Evolutionary conservation across 2,113 vertebrate species (phyloP).

Genomic region (Odocoileus hemionus): DNA sequence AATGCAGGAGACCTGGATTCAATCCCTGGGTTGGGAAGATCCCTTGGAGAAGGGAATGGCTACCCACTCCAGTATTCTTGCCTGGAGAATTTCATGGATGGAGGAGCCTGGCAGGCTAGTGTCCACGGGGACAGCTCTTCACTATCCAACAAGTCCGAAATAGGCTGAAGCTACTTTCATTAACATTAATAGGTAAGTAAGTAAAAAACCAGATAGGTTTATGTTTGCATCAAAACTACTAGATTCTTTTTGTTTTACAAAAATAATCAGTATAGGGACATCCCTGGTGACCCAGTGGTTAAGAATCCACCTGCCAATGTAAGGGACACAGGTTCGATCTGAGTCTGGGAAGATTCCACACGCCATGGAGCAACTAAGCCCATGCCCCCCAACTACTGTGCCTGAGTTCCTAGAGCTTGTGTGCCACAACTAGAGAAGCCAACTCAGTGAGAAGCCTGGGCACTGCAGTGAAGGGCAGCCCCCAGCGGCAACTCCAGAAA

Average conservation of each 20-base stretch:
- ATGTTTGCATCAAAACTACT: background rate
- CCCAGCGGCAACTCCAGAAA: background rate
- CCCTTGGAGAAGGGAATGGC: background rate
- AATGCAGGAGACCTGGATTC: rapidly evolving
- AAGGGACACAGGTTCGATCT: background rate
- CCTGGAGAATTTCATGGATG: background rate
- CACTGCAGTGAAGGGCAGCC: background rate
- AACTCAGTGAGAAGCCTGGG: background rate
- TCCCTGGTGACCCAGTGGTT: background rate
- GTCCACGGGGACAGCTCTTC: background rate
- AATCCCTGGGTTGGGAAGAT: background rate
- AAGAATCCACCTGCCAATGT: background rate
- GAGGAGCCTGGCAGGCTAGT: background rate
- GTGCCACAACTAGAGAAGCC: background rate
- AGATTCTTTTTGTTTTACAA: background rate
- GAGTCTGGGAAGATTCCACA: background rate
- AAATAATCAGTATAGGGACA: background rate
- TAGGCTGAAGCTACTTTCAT: background rate
- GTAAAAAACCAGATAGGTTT: background rate
- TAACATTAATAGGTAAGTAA: background rate
- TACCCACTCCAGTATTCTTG: background rate
- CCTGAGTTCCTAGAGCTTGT: background rate
- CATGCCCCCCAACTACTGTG: background rate
- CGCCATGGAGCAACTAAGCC: background rate
- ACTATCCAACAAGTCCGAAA: background rate